Percentiles rank a stretch among this genome's conserved stretches.
phyloP scores from a whole-genome alignment of 2,113 vertebrate genomes.

The Periophthalmodon schlosseri region DNA sequence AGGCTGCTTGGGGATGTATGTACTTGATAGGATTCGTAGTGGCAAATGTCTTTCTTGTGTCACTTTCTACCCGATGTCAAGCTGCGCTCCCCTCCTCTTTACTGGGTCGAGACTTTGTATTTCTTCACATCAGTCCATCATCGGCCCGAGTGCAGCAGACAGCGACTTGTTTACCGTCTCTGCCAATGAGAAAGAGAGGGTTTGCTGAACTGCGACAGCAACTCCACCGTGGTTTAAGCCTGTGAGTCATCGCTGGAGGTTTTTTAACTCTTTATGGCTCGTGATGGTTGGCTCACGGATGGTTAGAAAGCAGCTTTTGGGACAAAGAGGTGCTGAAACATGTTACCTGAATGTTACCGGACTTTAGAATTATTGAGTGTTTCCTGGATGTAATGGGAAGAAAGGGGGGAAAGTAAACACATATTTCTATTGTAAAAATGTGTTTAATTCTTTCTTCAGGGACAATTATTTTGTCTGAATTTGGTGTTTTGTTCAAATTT shows the following conservation, averaged over 20 bases:
- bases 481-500: not conserved
- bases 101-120: conserved; percentile 28
- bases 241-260: conserved; percentile 78
- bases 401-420: not conserved
- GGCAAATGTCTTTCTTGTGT: not conserved
- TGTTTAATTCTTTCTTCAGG: not conserved
- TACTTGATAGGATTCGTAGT: conserved; percentile 19
- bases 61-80: conserved; percentile 32
- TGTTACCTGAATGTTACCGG: not conserved
- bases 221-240: conserved; percentile 61
- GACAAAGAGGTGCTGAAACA: not conserved
- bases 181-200: conserved; percentile 25
- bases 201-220: conserved; percentile 66
- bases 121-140: conserved; percentile 31
- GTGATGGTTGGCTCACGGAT: not conserved
- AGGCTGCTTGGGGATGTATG: not conserved
- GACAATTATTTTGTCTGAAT: not conserved
- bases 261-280: conserved; percentile 66
- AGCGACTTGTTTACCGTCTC: conserved; percentile 53
- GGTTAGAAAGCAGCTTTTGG: not conserved
- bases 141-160: conserved; percentile 7
- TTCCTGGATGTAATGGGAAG: too few species aligned
- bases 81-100: conserved; percentile 32
- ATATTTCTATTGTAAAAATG: not conserved
- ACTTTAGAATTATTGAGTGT: not conserved